Percentiles rank a stretch among this genome's conserved stretches.
These are phyloP conservation scores for Ochropleura plecta DNA, from an alignment of 2,888 invertebrate species.

Conservation along the genomic window DNA sequence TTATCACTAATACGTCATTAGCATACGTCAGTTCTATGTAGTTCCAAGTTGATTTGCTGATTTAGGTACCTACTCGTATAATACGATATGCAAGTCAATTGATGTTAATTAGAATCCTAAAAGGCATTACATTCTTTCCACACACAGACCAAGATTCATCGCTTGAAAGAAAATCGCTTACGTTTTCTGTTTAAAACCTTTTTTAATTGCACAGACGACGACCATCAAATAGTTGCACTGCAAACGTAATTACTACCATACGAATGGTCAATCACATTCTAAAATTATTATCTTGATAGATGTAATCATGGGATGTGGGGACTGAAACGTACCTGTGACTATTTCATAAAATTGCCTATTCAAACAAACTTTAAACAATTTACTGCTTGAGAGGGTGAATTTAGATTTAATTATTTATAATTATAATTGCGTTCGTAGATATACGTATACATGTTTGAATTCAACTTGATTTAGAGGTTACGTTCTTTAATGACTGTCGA, in stretches of 20 bases:
- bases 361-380: slow-evolving; percentile 43
- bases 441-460: slow-evolving; percentile 14
- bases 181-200: slow-evolving; percentile 50
- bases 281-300: slow-evolving; percentile 26
- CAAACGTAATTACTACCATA: slow-evolving; percentile 39
- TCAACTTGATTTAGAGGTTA: slow-evolving; percentile 54
- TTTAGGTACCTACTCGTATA: slow-evolving; percentile 54
- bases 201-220: slow-evolving; percentile 48
- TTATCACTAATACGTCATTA: slow-evolving; percentile 46
- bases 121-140: slow-evolving; percentile 55
- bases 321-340: slow-evolving; percentile 15
- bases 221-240: slow-evolving; percentile 53
- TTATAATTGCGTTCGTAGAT: slow-evolving; percentile 34
- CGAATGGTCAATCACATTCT: slow-evolving; percentile 48
- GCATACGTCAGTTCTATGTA: slow-evolving; percentile 39
- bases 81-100: slow-evolving; percentile 51
- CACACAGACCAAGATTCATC: slow-evolving; percentile 45
- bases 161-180: slow-evolving; percentile 47
- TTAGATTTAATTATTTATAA: slow-evolving; percentile 49
- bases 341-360: slow-evolving; percentile 30
- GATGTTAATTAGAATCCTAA: slow-evolving; percentile 47
- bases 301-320: slow-evolving; percentile 38
- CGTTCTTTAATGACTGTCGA: slow-evolving; percentile 49
- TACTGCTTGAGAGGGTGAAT: slow-evolving; percentile 39
- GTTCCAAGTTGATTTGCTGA: slow-evolving; percentile 40